Evolutionary conservation across 2,888 invertebrate species (phyloP), one percentile per base, ranked within the genome.

Genomic region (Microchrysa polita): DNA sequence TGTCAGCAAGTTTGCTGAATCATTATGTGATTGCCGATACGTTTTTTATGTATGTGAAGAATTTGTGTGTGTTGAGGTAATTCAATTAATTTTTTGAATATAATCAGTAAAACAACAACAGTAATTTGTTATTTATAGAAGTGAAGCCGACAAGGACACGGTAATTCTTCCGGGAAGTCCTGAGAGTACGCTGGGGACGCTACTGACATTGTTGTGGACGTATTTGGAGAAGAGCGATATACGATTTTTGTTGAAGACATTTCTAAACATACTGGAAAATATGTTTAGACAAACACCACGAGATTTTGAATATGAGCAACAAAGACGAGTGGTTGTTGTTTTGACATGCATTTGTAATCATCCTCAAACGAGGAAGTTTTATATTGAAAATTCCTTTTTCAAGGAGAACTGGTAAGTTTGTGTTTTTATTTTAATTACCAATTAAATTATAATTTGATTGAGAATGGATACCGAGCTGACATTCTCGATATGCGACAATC

Each of bases 1-100:
- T 93, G 34, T 89, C 90, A 0, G 86, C 87, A 2, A 82, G 89
- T 1, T 82, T 93, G 42, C 87, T 88, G 0, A 85, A 89, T 55
- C 87, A 91, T 0, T 93, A 92, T 80, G 87, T 94, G 16, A 89
- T 91, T 22, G 92, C 93, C 72, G 88, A 88, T 10, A 88, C 91
- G 75, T 85, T 94, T 73, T 84, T 93, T 52, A 88, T 90, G 0
- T 79, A 81, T 61, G 79, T 85, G 10, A 76, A 78, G 10, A 78
- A 79, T 60, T 78, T 83, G 76, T 80, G 80, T 76, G 79, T 78
- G n/a, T 67, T 78, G 22, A 78, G 80, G 80, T 80, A 76, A 75
- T n/a, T n/a, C n/a, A n/a, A n/a, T 57, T 16, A 22, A 42, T 23
- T 7, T 75, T 44, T 44, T 14, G 10, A 52, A 27, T 60, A 59